A percentile compares a stretch with the other conserved stretches of the same genome.
phyloP scores from a whole-genome alignment of 2,888 invertebrate species.

The Andrena dorsata region DNA sequence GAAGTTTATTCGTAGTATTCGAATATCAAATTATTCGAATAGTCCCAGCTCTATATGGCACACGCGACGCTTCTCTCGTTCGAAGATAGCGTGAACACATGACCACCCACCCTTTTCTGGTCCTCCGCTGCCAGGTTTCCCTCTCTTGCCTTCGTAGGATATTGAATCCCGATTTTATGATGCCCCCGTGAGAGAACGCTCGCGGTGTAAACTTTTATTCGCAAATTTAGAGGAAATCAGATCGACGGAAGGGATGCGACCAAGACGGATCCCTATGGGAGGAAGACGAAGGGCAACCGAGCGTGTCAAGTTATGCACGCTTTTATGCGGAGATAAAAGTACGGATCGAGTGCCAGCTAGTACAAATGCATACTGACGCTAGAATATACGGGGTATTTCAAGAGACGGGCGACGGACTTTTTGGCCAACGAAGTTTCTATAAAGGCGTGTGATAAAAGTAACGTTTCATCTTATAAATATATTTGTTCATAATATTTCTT shows the following conservation, averaged over 20 bases:
- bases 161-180: slow-evolving; percentile 66
- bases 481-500: not conserved
- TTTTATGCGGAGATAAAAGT: slow-evolving; percentile 68
- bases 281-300: slow-evolving; percentile 52
- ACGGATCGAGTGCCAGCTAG: slow-evolving; percentile 58
- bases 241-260: slow-evolving; percentile 15
- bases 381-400: slow-evolving; percentile 17
- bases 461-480: not conserved
- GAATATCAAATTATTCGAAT: too few species aligned
- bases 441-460: not conserved
- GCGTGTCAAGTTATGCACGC: slow-evolving; percentile 47
- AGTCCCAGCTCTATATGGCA: slow-evolving; percentile 7
- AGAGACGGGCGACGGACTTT: slow-evolving; percentile 15
- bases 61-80: slow-evolving; percentile 27
- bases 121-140: not conserved
- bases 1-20: too few species aligned
- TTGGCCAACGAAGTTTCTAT: not conserved
- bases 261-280: slow-evolving; percentile 14
- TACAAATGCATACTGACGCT: slow-evolving; percentile 46
- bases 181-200: slow-evolving; percentile 57
- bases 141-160: slow-evolving; percentile 28
- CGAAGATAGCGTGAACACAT: slow-evolving; percentile 21
- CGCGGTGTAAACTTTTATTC: slow-evolving; percentile 84
- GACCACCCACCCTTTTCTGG: slow-evolving; percentile 13
- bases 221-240: slow-evolving; percentile 83